Conservation (phyloP, 37 sponge, comb jelly and placozoan species). For the Cladorhizidae sp. region DNA sequence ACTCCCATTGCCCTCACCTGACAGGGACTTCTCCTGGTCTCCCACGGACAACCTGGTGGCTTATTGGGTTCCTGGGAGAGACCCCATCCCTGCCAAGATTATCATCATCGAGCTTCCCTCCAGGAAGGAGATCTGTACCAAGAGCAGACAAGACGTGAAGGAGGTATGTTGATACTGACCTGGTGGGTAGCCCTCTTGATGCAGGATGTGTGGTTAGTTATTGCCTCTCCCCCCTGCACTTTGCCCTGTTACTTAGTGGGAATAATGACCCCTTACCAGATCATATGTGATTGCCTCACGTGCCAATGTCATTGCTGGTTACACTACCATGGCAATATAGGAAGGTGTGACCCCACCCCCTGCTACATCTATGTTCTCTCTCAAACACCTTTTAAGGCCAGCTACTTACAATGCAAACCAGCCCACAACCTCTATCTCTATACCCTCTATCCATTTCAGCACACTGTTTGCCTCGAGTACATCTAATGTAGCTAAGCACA, state of each 20-base stretch:
- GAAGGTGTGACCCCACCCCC: too few species aligned
- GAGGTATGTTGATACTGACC: conserved; percentile 67
- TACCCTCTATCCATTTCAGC: too few species aligned
- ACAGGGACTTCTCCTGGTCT: conserved; percentile 89
- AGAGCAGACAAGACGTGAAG: conserved; percentile 87
- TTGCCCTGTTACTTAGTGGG: neutral
- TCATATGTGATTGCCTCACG: too few species aligned
- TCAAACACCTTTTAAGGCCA: too few species aligned
- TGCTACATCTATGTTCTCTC: too few species aligned
- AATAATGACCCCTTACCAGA: neutral
- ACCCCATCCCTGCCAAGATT: conserved; percentile 92
- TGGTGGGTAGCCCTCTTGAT: neutral
- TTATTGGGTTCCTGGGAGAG: conserved; percentile 94
- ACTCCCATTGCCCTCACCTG: neutral
- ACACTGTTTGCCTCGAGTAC: too few species aligned
- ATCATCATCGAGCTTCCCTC: conserved; percentile 87
- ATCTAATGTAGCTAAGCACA: too few species aligned
- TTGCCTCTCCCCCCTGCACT: neutral
- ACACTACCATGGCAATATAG: too few species aligned
- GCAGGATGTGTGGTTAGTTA: neutral
- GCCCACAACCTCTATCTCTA: too few species aligned
- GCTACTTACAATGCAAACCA: too few species aligned
- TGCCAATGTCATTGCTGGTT: too few species aligned
- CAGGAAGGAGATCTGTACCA: conserved; percentile 79
- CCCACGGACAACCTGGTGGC: conserved; percentile 87